phyloP scores from a whole-genome alignment of 2,888 invertebrate genomes.

The Altica lythri region DNA sequence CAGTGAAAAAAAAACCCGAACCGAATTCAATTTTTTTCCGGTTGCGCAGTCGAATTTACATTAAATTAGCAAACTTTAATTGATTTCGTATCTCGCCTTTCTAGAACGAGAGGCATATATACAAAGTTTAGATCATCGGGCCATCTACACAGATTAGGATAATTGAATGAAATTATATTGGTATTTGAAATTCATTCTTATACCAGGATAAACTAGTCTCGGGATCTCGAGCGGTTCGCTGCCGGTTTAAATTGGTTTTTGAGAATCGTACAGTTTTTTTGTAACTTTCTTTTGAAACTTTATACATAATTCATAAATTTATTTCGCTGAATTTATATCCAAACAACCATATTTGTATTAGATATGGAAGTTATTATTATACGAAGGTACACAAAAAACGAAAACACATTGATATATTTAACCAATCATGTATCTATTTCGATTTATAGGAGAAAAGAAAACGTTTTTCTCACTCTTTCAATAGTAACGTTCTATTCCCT shows the following conservation, averaged over 20 bases:
- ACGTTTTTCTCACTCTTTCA: slow-evolving; percentile 3
- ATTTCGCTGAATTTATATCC: too few species aligned
- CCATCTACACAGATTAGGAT: slow-evolving; percentile 28
- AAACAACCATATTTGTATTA: too few species aligned
- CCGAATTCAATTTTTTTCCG: slow-evolving; percentile 19
- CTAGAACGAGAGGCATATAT: slow-evolving; percentile 12
- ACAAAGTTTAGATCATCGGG: slow-evolving; percentile 16
- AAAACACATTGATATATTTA: too few species aligned
- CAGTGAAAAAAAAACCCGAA: slow-evolving; percentile 10
- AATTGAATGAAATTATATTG: slow-evolving; percentile 29
- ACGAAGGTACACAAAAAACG: too few species aligned
- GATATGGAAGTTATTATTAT: too few species aligned
- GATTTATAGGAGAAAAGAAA: neutral
- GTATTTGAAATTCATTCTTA: slow-evolving; percentile 17
- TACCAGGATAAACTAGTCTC: slow-evolving; percentile 2
- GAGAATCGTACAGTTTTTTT: too few species aligned
- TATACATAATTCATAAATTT: too few species aligned
- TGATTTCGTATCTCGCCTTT: slow-evolving; percentile 22
- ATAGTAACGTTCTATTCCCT: slow-evolving; percentile 5
- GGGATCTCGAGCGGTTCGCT: too few species aligned
- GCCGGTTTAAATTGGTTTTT: too few species aligned
- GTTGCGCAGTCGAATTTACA: slow-evolving; percentile 9
- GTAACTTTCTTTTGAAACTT: too few species aligned
- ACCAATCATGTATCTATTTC: too few species aligned
- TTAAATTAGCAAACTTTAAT: slow-evolving; percentile 27